These are phyloP conservation scores for Athrips mouffetella DNA, from an alignment of 2,888 invertebrate species.

Conservation along the genomic window DNA sequence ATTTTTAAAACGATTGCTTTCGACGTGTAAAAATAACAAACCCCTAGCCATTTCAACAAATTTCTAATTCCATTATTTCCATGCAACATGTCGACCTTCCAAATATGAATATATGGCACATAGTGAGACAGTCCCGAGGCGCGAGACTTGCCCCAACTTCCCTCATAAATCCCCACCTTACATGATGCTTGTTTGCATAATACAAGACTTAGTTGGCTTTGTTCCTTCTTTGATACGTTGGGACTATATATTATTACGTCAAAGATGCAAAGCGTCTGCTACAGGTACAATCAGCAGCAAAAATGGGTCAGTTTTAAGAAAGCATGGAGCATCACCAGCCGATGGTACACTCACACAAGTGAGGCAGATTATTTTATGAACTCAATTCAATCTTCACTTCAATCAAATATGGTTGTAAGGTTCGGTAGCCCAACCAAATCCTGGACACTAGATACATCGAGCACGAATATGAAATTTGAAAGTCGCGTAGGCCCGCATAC, in stretches of 20 bases:
- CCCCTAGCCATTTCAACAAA: too few relatives aligned
- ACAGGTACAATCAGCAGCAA: background rate
- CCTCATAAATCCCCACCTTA: slow-evolving; percentile 76
- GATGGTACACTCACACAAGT: background rate
- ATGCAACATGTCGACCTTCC: slow-evolving; percentile 19
- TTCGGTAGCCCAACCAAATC: too few relatives aligned
- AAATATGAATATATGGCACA: slow-evolving; percentile 68
- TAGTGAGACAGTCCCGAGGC: slow-evolving; percentile 42
- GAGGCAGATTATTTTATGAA: too few relatives aligned
- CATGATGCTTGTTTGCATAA: slow-evolving; percentile 78
- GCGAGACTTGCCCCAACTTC: slow-evolving; percentile 69
- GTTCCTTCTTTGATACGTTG: slow-evolving; percentile 69
- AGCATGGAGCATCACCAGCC: background rate
- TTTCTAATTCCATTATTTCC: too few relatives aligned
- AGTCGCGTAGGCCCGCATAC: too few relatives aligned
- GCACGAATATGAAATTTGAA: too few relatives aligned
- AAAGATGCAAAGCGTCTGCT: slow-evolving; percentile 18
- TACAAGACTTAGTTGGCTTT: slow-evolving; percentile 73
- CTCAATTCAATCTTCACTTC: too few relatives aligned
- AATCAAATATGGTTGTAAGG: too few relatives aligned
- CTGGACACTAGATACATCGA: too few relatives aligned
- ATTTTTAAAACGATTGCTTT: too few relatives aligned
- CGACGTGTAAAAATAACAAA: too few relatives aligned
- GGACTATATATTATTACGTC: slow-evolving; percentile 37
- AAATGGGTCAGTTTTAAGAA: background rate